Conservation (phyloP, 2,888 invertebrate species). For the Pediacus dermestoides region DNA sequence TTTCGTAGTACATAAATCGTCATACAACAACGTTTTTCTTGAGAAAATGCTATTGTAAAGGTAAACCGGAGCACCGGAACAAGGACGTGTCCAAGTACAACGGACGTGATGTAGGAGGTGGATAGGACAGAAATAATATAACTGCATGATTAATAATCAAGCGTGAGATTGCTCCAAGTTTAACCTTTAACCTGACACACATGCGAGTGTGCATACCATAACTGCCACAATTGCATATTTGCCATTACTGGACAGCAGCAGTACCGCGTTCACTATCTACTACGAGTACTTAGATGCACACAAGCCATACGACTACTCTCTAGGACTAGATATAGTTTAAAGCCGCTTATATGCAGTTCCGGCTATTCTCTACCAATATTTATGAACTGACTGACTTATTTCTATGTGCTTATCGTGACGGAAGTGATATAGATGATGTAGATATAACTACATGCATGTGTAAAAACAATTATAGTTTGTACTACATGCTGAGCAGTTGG, state of each 20-base stretch:
- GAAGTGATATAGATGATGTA: constrained; percentile 40
- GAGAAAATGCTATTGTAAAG: too few relatives aligned
- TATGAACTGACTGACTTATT: constrained; percentile 30
- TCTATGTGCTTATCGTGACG: constrained; percentile 37
- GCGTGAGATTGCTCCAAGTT: constrained; percentile 35
- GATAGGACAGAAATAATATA: constrained; percentile 35
- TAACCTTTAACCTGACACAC: constrained; percentile 40
- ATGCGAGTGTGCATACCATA: constrained; percentile 37
- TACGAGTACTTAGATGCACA: too few relatives aligned
- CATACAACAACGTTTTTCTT: too few relatives aligned
- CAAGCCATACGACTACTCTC: not conserved
- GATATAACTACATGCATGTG: constrained; percentile 39
- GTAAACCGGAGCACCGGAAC: constrained; percentile 21
- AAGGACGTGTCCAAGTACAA: constrained; percentile 23
- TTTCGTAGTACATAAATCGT: too few relatives aligned
- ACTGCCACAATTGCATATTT: constrained; percentile 33
- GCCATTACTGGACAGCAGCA: constrained; percentile 23
- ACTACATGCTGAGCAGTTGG: constrained; percentile 33
- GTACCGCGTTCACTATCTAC: constrained; percentile 6
- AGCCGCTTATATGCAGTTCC: constrained; percentile 12
- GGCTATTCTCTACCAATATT: constrained; percentile 23
- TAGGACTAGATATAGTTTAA: constrained; percentile 2
- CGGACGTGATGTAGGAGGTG: constrained; percentile 28
- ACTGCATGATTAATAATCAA: constrained; percentile 34
- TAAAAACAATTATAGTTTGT: constrained; percentile 40